Conservation (phyloP, 2,113 vertebrate genomes). For the Brachyistius frenatus region DNA sequence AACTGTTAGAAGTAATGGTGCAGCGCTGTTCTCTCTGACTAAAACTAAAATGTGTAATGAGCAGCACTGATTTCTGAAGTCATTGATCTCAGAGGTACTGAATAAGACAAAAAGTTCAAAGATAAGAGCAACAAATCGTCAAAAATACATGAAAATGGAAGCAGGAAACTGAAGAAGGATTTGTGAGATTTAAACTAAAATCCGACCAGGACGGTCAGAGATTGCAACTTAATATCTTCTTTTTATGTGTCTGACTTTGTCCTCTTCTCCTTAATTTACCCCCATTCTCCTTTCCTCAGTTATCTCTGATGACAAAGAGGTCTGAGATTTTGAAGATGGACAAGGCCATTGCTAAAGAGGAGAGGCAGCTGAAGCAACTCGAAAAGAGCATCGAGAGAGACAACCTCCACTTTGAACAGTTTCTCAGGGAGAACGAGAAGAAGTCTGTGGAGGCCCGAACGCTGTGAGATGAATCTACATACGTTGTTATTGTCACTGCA, state of each 20-base stretch:
- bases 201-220: too few relatives aligned
- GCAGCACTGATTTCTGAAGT: too few relatives aligned
- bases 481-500: not conserved
- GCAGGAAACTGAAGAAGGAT: too few relatives aligned
- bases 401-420: conserved; percentile 84
- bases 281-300: conserved; percentile 75
- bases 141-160: too few relatives aligned
- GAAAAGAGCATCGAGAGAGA: conserved; percentile 86
- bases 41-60: too few relatives aligned
- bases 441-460: conserved; percentile 86
- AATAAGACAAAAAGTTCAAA: too few relatives aligned
- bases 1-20: too few relatives aligned
- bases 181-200: too few relatives aligned
- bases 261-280: not conserved
- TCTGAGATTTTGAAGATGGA: conserved; percentile 88
- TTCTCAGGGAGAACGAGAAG: conserved; percentile 89
- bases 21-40: too few relatives aligned
- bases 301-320: conserved; percentile 85
- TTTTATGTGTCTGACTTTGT: not conserved
- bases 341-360: conserved; percentile 77
- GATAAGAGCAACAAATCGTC: too few relatives aligned
- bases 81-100: too few relatives aligned
- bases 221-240: too few relatives aligned
- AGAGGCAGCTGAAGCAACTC: conserved; percentile 83
- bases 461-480: conserved; percentile 76